These are phyloP conservation scores for Lasioglossum leucozonium DNA, from an alignment of 2,888 invertebrate genomes.

Conservation along the genomic window DNA sequence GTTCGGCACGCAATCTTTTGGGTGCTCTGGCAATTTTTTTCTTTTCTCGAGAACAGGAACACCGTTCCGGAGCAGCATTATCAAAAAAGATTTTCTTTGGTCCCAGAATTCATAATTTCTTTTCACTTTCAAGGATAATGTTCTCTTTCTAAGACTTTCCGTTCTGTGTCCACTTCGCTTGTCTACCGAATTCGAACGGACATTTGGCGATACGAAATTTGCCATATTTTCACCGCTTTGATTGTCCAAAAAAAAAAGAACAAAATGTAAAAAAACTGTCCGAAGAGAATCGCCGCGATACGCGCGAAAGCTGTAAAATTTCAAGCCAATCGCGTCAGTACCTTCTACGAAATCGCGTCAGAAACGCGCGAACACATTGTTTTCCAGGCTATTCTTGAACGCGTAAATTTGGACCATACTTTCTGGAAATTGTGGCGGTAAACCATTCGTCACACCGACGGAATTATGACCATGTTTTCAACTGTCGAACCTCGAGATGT, in stretches of 20 bases:
- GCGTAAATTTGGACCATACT: neutral
- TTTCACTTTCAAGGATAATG: neutral
- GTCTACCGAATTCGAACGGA: too few relatives aligned
- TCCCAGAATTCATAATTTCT: neutral
- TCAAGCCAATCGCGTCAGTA: neutral
- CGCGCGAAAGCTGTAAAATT: neutral
- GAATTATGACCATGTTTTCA: neutral
- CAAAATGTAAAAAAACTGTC: neutral
- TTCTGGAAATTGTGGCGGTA: neutral
- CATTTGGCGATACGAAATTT: too few relatives aligned
- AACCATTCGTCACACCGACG: neutral
- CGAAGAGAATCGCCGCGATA: too few relatives aligned
- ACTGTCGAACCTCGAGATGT: neutral
- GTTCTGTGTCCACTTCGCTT: too few relatives aligned
- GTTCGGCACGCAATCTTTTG: neutral
- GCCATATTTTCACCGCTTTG: too few relatives aligned
- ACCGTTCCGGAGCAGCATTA: neutral
- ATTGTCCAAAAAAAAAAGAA: neutral
- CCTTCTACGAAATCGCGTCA: neutral
- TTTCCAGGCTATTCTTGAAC: neutral
- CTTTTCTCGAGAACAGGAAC: neutral
- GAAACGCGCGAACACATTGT: neutral
- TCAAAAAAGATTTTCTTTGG: neutral
- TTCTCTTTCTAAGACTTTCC: too few relatives aligned
- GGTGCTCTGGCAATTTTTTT: neutral